Evolutionary conservation across 2,113 vertebrate species (phyloP), one percentile per base, ranked within the genome.

Genomic region (Phoxinus phoxinus): DNA sequence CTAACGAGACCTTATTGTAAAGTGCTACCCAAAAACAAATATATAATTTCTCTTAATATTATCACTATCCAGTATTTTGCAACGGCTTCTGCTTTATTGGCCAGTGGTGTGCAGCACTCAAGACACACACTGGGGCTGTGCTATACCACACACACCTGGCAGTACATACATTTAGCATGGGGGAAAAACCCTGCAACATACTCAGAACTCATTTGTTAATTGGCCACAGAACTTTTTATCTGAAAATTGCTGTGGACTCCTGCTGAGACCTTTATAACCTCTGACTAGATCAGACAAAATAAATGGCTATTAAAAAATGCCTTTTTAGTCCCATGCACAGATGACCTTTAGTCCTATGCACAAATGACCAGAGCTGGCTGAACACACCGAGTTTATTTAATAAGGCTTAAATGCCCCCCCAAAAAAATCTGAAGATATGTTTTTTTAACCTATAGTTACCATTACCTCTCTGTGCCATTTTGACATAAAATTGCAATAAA

Each of bases 181-280:
- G 17, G 30, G 11, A 32, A 77, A 65, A 77, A 85, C 23, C 67
- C 37, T 48, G n/a, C 35, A 77, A 85, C 83, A 58, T 81, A 84
- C 72, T 12, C 32, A 83, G 51, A 83, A 85, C 63, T 71, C 27
- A 30, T 32, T 67, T 73, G 35, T 82, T 81, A 89, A 72, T 27
- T 75, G 51, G 59, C 82, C 56, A 67, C 46, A 41, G 78, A 19
- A 32, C 78, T 79, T 44, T 75, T 69, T 83, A 67, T 82, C 78
- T 81, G 76, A 59, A 82, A 67, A 51, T 79, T 79, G 74, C 27
- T 77, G 7, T 30, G 27, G 48, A 56, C 25, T 10, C 74, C 46
- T 3, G 48, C 48, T 35, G 74, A 77, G 25, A 77, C 35, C 21
- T 61, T 25, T 25, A 61, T 21, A 41, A 25, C 53, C 58, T 37